phyloP scores from a whole-genome alignment of 2,113 vertebrate genomes.

The Rattus rattus region DNA sequence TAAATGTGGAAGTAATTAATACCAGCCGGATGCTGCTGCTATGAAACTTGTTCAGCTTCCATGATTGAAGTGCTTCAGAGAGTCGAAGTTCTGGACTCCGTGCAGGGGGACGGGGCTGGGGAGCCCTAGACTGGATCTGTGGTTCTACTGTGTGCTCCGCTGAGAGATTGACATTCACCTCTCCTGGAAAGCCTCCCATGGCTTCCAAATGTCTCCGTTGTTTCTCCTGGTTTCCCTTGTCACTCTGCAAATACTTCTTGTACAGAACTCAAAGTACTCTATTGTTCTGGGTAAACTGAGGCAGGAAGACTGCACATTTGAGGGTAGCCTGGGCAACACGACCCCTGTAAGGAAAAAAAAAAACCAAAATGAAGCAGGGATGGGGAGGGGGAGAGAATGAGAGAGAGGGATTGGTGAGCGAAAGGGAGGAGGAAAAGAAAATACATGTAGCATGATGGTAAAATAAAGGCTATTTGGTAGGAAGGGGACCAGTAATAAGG shows the following conservation, averaged over 20 bases:
- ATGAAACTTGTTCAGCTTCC: not conserved
- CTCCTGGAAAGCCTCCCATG: not conserved
- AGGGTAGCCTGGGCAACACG: not conserved
- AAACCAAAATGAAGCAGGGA: not conserved
- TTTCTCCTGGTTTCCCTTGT: not conserved
- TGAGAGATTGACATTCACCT: not conserved
- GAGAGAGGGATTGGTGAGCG: not conserved
- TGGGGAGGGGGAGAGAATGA: too few species aligned
- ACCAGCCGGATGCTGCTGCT: not conserved
- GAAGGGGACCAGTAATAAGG: too few species aligned
- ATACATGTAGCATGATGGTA: not conserved
- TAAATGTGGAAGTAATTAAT: constrained; percentile 68
- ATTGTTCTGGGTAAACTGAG: not conserved
- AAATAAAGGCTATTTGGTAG: not conserved
- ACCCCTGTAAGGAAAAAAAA: not conserved
- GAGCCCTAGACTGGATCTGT: not conserved
- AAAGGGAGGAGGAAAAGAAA: not conserved
- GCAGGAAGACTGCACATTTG: not conserved
- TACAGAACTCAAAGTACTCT: not conserved
- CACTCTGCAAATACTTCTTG: not conserved
- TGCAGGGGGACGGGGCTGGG: fast-evolving
- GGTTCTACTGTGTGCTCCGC: not conserved
- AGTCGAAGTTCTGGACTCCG: not conserved
- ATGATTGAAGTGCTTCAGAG: not conserved
- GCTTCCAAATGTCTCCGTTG: not conserved